Percentiles rank a stretch among this genome's conserved stretches.
These are phyloP conservation scores for Mastigias papua DNA, from an alignment of 30 jellyfish, hydroid and myxozoan species.

Conservation along the genomic window DNA sequence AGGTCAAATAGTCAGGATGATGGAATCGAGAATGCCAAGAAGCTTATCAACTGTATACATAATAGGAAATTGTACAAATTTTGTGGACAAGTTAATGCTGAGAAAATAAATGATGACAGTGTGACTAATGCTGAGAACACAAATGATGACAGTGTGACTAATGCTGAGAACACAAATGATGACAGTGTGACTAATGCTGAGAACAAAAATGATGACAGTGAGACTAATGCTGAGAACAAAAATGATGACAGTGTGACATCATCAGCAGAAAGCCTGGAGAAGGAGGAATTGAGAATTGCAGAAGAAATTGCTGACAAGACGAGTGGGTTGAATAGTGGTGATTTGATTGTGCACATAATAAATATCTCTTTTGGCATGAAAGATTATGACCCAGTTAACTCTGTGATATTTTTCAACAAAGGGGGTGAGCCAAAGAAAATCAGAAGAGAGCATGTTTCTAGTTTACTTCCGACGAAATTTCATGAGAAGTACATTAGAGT, in stretches of 20 bases:
- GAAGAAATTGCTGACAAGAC: constrained; percentile 56
- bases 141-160: no score
- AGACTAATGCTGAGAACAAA: background rate
- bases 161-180: no score
- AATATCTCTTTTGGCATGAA: constrained; percentile 71
- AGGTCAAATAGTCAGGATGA: constrained; percentile 33
- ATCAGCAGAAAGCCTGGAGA: constrained; percentile 20
- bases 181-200: no score
- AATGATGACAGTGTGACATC: constrained; percentile 12
- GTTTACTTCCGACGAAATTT: constrained; percentile 64
- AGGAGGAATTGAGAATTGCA: constrained; percentile 32
- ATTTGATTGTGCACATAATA: constrained; percentile 41
- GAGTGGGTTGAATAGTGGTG: constrained; percentile 25
- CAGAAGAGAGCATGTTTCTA: constrained; percentile 68
- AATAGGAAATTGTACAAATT: constrained; percentile 56
- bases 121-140: no score
- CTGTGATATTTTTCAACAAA: constrained; percentile 56
- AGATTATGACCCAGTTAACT: constrained; percentile 53
- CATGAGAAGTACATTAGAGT: constrained; percentile 77
- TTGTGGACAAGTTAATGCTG: constrained; percentile 84
- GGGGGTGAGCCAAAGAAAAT: constrained; percentile 53
- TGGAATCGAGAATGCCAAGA: constrained; percentile 36
- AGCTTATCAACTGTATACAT: constrained; percentile 33
- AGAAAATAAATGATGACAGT: no score
- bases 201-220: no score